Evolutionary conservation across 2,888 invertebrate species (phyloP).

Genomic region (Nematopogon swammerdamellus): DNA sequence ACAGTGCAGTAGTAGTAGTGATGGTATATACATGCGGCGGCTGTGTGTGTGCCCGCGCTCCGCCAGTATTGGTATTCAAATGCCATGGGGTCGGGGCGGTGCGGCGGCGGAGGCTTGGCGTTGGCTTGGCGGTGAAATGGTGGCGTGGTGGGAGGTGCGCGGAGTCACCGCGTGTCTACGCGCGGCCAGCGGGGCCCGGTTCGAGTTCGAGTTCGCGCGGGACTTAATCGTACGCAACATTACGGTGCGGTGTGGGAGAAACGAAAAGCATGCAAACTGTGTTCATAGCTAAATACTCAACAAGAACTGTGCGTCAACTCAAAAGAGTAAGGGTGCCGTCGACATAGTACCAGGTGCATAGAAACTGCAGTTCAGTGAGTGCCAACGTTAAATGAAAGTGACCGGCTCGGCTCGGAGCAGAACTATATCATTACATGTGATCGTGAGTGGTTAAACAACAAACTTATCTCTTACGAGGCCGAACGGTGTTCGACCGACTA

Average conservation of each 20-base stretch:
- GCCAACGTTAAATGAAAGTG: conserved; percentile 32
- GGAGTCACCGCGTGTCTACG: not conserved
- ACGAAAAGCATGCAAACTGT: conserved; percentile 53
- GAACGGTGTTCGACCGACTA: not conserved
- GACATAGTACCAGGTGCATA: conserved; percentile 54
- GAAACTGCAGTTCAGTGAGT: conserved; percentile 58
- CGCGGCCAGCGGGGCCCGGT: conserved; percentile 5
- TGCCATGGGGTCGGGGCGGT: conserved; percentile 28
- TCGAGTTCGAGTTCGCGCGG: too few relatives aligned
- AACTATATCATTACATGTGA: conserved; percentile 67
- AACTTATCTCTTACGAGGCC: not conserved
- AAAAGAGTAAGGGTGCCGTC: conserved; percentile 52
- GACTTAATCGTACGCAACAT: not conserved
- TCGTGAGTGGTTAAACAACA: conserved; percentile 56
- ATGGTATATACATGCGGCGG: conserved; percentile 35
- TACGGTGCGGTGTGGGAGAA: conserved; percentile 52
- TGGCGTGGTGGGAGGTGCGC: not conserved
- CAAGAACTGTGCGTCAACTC: conserved; percentile 53
- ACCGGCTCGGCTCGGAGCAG: conserved; percentile 27
- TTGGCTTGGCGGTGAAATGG: not conserved
- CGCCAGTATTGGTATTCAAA: conserved; percentile 70
- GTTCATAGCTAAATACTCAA: conserved; percentile 57
- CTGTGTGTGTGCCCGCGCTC: conserved; percentile 39
- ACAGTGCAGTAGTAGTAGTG: conserved; percentile 30
- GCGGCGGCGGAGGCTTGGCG: not conserved